Evolutionary conservation across 2,113 vertebrate species (phyloP).

Genomic region (Alethe castanea): DNA sequence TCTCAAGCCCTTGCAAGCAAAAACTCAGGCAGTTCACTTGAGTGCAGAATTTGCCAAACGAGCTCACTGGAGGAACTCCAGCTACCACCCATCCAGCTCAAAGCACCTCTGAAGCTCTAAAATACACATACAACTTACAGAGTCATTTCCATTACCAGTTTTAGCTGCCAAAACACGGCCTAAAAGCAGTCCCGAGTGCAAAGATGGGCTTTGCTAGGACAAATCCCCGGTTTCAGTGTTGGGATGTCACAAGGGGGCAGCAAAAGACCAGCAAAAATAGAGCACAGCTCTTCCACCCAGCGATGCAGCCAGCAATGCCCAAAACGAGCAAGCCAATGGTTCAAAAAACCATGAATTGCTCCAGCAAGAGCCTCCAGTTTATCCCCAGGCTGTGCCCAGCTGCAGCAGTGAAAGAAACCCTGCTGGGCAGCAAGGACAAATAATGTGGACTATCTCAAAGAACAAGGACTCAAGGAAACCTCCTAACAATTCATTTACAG

Average conservation of each 20-base stretch:
- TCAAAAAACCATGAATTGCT: not conserved
- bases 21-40: not conserved
- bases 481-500: not conserved
- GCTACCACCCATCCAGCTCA: not conserved
- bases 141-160: not conserved
- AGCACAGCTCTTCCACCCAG: rapidly evolving
- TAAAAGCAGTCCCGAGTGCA: not conserved
- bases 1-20: not conserved
- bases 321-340: rapidly evolving
- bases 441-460: not conserved
- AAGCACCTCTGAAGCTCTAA: not conserved
- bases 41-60: not conserved
- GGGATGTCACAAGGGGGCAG: conserved; percentile 9
- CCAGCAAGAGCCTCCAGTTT: not conserved
- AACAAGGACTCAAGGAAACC: not conserved
- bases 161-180: not conserved
- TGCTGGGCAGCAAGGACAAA: not conserved
- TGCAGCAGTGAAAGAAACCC: not conserved
- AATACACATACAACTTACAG: rapidly evolving
- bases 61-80: not conserved
- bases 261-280: not conserved
- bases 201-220: not conserved
- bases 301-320: not conserved
- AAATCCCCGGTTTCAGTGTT: rapidly evolving
- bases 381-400: not conserved